Evolutionary conservation across 2,113 vertebrate genomes (phyloP).

Genomic region (Pygoscelis adeliae): DNA sequence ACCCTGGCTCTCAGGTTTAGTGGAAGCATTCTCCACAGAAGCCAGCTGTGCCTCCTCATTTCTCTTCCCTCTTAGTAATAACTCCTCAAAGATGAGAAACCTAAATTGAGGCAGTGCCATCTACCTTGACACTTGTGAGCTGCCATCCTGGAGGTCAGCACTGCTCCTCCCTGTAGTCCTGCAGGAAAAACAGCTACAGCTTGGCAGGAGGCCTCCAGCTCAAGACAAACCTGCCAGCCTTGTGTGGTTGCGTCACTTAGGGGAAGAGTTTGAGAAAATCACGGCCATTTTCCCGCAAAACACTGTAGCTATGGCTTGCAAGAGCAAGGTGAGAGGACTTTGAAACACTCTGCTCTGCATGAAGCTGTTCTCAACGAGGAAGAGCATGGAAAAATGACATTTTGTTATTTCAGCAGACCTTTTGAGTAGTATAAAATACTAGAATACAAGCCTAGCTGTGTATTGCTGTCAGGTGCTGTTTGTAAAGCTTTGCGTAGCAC

Average conservation of each 20-base stretch:
- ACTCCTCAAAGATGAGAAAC: not conserved
- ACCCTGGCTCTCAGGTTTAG: not conserved
- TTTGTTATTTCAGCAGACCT: not conserved
- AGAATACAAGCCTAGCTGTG: not conserved
- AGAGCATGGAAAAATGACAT: not conserved
- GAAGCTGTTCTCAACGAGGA: not conserved
- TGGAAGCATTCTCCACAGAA: not conserved
- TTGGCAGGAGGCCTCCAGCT: not conserved
- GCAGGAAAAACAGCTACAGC: not conserved
- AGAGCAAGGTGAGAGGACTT: not conserved
- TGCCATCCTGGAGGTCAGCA: not conserved
- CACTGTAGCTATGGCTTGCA: too few relatives aligned
- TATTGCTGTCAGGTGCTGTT: too few relatives aligned
- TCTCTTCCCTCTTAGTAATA: not conserved
- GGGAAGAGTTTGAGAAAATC: not conserved
- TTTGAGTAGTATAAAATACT: not conserved
- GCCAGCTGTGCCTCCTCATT: not conserved
- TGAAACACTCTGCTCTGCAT: not conserved
- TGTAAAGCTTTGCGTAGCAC: not conserved
- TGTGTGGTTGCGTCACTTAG: rapidly evolving
- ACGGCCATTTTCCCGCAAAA: rapidly evolving
- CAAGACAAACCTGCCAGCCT: not conserved
- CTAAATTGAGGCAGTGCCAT: not conserved
- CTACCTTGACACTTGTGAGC: not conserved
- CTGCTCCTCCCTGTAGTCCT: not conserved